A percentile compares a stretch with the other conserved stretches of the same genome.
Conservation (phyloP, 2,113 vertebrate genomes). For the Potamarius usumacintae region DNA sequence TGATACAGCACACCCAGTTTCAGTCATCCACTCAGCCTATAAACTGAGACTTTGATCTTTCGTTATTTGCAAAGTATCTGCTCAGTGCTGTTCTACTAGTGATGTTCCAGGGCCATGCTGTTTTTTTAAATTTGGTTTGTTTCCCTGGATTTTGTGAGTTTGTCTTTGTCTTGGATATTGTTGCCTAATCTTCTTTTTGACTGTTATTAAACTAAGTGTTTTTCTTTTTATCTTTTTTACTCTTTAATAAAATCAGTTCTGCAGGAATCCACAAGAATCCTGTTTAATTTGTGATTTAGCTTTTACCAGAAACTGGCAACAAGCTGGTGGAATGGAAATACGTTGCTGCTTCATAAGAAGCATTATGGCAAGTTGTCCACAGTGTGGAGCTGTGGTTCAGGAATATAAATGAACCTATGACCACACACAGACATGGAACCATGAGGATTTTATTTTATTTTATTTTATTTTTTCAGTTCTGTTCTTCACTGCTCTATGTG, state of each 20-base stretch:
- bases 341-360: not conserved
- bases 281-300: too few species aligned
- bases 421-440: not conserved
- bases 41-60: too few species aligned
- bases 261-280: too few species aligned
- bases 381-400: conserved; percentile 41
- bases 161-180: not conserved
- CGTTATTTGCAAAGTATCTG: too few species aligned
- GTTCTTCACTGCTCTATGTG: not conserved
- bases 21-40: too few species aligned
- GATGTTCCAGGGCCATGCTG: too few species aligned
- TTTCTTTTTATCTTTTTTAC: too few species aligned
- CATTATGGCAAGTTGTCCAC: conserved; percentile 22
- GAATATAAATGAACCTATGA: not conserved
- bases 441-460: not conserved
- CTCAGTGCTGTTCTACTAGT: too few species aligned
- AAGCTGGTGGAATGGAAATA: not conserved
- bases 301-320: not conserved
- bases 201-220: too few species aligned
- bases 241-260: too few species aligned
- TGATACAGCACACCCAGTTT: too few species aligned
- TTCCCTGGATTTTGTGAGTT: not conserved
- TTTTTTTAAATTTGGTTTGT: not conserved
- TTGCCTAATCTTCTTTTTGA: too few species aligned
- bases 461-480: not conserved